A percentile compares a stretch with the other conserved stretches of the same genome.
These are phyloP conservation scores for Cyrtodaria siliqua DNA, from an alignment of 2,888 invertebrate species.

Conservation along the genomic window DNA sequence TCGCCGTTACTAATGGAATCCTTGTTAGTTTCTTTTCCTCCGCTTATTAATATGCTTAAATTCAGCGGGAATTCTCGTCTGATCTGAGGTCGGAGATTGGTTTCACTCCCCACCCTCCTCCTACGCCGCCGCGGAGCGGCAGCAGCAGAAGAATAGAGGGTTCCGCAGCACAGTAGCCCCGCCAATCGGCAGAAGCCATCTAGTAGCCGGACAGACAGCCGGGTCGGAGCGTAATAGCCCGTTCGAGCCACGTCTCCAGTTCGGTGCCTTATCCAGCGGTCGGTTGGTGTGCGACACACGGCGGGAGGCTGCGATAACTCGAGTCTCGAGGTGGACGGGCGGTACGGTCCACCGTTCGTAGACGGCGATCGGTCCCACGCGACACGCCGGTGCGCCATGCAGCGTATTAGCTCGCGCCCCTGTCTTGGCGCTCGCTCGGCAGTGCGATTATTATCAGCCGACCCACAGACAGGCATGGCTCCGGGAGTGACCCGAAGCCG, in stretches of 20 bases:
- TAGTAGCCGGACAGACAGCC: neutral
- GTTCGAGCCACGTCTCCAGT: too few species aligned
- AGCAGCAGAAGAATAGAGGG: too few species aligned
- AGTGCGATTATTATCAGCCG: conserved; percentile 48
- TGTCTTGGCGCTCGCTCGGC: too few species aligned
- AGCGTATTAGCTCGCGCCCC: too few species aligned
- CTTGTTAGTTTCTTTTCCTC: conserved; percentile 91
- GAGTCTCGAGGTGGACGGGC: conserved; percentile 30
- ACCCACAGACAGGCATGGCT: conserved; percentile 85
- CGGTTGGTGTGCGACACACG: too few species aligned
- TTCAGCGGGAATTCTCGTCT: conserved; percentile 87
- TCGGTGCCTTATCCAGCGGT: too few species aligned
- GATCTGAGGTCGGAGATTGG: conserved; percentile 83
- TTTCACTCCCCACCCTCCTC: neutral
- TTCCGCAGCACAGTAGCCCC: neutral
- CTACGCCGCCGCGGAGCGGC: neutral
- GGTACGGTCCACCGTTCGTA: too few species aligned
- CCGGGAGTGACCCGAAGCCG: conserved; percentile 84
- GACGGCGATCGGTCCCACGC: neutral
- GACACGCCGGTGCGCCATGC: conserved; percentile 34
- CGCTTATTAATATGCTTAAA: conserved; percentile 91
- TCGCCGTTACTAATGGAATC: conserved; percentile 90
- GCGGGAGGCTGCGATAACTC: too few species aligned
- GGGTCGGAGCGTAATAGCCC: neutral
- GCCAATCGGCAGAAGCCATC: neutral